Conservation (phyloP, 1,140 invertebrate genomes). For the Cydia strobilella region DNA sequence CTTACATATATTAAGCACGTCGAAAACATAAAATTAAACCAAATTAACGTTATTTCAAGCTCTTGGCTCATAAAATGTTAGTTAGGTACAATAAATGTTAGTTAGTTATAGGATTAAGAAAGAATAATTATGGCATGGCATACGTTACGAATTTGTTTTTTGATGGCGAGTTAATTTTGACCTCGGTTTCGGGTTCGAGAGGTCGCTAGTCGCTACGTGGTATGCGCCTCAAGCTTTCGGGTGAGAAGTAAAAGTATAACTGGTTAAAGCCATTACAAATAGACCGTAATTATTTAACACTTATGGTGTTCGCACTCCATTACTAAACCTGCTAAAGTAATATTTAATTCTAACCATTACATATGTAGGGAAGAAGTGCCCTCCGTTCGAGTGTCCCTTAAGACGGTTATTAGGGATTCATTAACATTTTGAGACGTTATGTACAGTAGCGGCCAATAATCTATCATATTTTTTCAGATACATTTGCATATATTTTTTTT, state of each 20-base stretch:
- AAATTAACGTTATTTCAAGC: no score
- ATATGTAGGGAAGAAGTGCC: neutral
- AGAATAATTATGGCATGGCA: no score
- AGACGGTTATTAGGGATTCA: no score
- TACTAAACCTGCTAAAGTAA: neutral
- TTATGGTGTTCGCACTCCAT: neutral
- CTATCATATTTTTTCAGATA: no score
- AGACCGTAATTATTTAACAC: neutral
- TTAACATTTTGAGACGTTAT: no score
- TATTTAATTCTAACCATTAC: neutral
- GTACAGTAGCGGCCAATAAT: no score
- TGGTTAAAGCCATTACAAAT: neutral
- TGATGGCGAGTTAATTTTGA: conserved; percentile 18
- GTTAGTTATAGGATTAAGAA: neutral
- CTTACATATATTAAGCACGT: no score
- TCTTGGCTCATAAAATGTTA: no score
- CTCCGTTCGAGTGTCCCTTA: no score
- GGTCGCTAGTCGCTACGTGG: conserved; percentile 15
- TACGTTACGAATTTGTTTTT: conserved; percentile 9
- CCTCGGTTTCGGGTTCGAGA: conserved; percentile 11
- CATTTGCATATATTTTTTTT: no score
- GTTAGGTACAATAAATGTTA: neutral
- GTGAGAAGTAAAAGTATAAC: conserved; percentile 15
- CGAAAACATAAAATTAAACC: no score
- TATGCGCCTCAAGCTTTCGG: neutral